Evolutionary conservation across 2,113 vertebrate species (phyloP).

Genomic region (Dendrocopos noguchii): DNA sequence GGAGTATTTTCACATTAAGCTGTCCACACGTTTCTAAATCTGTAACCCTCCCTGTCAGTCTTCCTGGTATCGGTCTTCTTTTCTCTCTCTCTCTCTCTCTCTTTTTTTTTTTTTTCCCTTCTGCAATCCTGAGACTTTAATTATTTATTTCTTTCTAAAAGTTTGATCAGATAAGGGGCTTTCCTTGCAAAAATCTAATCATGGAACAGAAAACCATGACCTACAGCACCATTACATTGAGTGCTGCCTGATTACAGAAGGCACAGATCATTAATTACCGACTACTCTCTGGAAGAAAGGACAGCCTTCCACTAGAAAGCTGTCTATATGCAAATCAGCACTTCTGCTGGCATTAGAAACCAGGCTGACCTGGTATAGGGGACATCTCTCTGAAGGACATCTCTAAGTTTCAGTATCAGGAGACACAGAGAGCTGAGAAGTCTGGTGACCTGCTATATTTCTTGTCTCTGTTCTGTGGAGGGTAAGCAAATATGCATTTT

Average conservation of each 20-base stretch:
- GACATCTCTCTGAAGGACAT: background rate
- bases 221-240: accelerated
- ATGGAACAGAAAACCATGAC: background rate
- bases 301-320: background rate
- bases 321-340: slow-evolving; percentile 21
- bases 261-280: background rate
- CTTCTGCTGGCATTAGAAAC: background rate
- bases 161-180: background rate
- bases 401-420: background rate
- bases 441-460: background rate
- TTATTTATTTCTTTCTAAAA: background rate
- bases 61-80: background rate
- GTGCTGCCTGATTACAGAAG: background rate
- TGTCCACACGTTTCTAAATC: slow-evolving; percentile 18
- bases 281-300: background rate
- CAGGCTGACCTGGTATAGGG: background rate
- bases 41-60: background rate
- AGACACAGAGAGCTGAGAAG: background rate
- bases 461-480: background rate
- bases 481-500: background rate
- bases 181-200: background rate
- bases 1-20: background rate
- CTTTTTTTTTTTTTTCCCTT: background rate
- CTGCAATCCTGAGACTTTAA: background rate
- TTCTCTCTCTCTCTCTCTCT: background rate